These are phyloP conservation scores for Poicephalus gulielmi DNA, from an alignment of 2,113 vertebrate species.

Conservation along the genomic window DNA sequence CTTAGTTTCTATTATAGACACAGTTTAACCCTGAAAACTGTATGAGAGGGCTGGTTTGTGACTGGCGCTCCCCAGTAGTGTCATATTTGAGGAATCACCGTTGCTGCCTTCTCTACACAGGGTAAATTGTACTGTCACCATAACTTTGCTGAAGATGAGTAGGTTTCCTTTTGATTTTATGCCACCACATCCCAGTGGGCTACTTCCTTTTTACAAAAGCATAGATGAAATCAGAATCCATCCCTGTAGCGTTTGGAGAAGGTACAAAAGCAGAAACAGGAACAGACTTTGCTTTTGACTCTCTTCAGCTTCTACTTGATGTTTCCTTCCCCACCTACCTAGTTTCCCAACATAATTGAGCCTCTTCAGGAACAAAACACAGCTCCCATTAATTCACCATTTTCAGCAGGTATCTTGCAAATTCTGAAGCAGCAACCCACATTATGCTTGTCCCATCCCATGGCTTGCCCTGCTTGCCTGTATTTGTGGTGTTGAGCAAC, in stretches of 20 bases:
- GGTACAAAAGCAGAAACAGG: not conserved
- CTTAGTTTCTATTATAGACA: not conserved
- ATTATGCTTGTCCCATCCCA: not conserved
- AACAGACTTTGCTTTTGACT: rapidly evolving
- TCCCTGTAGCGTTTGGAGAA: not conserved
- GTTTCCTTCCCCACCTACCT: not conserved
- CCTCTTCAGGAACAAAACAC: not conserved
- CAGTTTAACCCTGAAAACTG: not conserved
- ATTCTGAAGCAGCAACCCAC: not conserved
- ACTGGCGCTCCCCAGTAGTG: not conserved
- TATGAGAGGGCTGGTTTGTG: not conserved
- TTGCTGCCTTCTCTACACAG: not conserved
- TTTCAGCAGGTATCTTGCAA: not conserved
- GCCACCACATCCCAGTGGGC: not conserved
- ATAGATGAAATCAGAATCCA: not conserved
- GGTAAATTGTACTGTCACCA: not conserved
- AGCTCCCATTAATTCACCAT: not conserved
- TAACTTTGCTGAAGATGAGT: not conserved
- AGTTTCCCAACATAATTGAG: not conserved
- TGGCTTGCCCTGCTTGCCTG: not conserved
- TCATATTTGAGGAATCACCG: not conserved
- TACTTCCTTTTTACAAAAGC: not conserved
- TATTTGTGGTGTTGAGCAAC: not conserved
- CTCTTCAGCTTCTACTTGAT: not conserved
- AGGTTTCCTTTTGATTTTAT: not conserved